Evolutionary conservation across 2,888 invertebrate genomes (phyloP).

Genomic region (Orgyia antiqua): DNA sequence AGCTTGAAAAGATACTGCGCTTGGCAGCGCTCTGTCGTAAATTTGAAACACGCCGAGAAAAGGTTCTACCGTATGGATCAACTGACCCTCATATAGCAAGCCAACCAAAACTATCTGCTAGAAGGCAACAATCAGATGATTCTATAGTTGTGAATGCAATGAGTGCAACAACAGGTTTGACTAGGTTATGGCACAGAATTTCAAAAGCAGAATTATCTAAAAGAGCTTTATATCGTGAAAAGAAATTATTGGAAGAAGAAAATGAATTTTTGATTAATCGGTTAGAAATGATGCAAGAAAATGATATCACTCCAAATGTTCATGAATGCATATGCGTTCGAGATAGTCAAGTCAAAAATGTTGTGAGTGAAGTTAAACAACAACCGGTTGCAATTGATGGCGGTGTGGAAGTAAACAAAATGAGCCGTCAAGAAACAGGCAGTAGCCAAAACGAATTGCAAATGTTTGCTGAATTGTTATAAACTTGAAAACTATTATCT

Average conservation of each 20-base stretch:
- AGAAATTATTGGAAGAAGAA: slow-evolving; percentile 50
- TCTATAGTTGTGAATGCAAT: slow-evolving; percentile 50
- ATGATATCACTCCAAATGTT: slow-evolving; percentile 29
- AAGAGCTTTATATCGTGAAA: slow-evolving; percentile 56
- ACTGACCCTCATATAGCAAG: slow-evolving; percentile 38
- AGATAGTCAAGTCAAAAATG: slow-evolving; percentile 5
- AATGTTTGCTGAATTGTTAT: neutral
- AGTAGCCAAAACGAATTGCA: neutral
- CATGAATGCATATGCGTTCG: slow-evolving; percentile 38
- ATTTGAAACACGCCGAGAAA: slow-evolving; percentile 76
- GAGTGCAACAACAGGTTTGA: slow-evolving; percentile 49
- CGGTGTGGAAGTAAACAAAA: slow-evolving; percentile 41
- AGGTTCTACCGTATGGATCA: slow-evolving; percentile 58
- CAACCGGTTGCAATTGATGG: slow-evolving; percentile 50
- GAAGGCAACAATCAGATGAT: slow-evolving; percentile 45
- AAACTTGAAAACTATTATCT: neutral
- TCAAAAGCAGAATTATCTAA: slow-evolving; percentile 58
- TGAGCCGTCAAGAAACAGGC: slow-evolving; percentile 10
- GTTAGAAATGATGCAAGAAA: slow-evolving; percentile 35
- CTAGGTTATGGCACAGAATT: slow-evolving; percentile 61
- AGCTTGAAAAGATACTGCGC: slow-evolving; percentile 71
- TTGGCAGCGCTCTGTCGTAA: slow-evolving; percentile 74
- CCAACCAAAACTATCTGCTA: slow-evolving; percentile 34
- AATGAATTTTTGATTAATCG: slow-evolving; percentile 40
- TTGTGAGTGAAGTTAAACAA: slow-evolving; percentile 13